Conservation (phyloP, 2,113 vertebrate species). For the Isichthys henryi region DNA sequence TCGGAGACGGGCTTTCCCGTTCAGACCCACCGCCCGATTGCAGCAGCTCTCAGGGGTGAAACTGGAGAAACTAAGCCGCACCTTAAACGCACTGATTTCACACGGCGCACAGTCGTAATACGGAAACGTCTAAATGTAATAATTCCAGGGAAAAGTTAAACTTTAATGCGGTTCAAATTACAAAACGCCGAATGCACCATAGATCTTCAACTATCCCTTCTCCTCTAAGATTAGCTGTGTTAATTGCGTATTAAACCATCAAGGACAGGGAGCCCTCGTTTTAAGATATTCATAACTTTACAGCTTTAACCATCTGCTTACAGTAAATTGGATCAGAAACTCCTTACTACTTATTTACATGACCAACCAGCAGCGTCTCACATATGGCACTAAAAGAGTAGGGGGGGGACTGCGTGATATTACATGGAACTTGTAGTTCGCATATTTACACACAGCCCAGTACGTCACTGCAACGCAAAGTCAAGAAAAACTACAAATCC, state of each 20-base stretch:
- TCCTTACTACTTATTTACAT: constrained; percentile 45
- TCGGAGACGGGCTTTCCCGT: neutral
- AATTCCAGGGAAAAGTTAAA: neutral
- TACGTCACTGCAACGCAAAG: constrained; percentile 39
- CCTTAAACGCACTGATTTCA: neutral
- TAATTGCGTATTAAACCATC: neutral
- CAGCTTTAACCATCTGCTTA: neutral
- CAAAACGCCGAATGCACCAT: neutral
- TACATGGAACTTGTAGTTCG: constrained; percentile 63
- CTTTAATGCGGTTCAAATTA: neutral
- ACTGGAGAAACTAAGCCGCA: neutral
- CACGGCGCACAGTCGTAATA: neutral
- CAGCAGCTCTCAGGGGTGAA: neutral
- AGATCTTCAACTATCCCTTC: neutral
- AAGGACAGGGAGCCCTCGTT: neutral
- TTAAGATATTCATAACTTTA: neutral
- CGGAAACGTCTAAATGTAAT: neutral
- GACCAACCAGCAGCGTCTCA: constrained; percentile 18
- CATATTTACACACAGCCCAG: constrained; percentile 32
- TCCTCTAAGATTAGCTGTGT: neutral
- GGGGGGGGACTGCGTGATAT: constrained; percentile 39
- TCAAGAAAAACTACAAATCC: constrained; percentile 53
- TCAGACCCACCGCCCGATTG: neutral
- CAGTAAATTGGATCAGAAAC: constrained; percentile 31
- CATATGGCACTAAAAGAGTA: constrained; percentile 9